Evolutionary conservation across 2,113 vertebrate genomes (phyloP).

Genomic region (Oncorhynchus kisutch): DNA sequence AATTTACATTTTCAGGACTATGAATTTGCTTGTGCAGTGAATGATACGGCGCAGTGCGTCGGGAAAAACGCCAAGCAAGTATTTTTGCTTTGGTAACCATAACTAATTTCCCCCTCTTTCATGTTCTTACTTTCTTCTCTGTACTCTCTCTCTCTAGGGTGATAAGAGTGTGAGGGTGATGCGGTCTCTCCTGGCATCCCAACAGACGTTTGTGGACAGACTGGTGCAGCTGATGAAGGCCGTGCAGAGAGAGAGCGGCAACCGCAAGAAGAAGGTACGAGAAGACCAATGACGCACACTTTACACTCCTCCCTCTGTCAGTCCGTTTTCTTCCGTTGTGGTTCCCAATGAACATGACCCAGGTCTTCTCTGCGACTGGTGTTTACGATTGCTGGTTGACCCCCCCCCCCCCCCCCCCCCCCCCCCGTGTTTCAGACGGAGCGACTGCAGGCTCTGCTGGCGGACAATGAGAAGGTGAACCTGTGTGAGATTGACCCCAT

Average conservation of each 20-base stretch:
- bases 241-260: conserved; percentile 95
- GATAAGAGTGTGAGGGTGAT: conserved; percentile 96
- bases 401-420: too few relatives aligned
- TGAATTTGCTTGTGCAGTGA: too few relatives aligned
- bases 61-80: background rate
- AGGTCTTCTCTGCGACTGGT: background rate
- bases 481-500: conserved; percentile 95
- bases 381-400: too few relatives aligned
- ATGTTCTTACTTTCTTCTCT: background rate
- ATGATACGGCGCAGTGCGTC: too few relatives aligned
- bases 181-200: conserved; percentile 91
- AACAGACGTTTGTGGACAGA: conserved; percentile 95
- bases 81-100: too few relatives aligned
- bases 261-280: conserved; percentile 93
- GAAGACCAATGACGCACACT: background rate
- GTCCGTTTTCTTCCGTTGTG: background rate
- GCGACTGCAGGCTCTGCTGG: conserved; percentile 89
- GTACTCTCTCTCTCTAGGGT: conserved; percentile 71
- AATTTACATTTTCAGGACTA: too few relatives aligned
- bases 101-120: background rate
- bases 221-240: conserved; percentile 98
- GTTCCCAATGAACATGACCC: background rate
- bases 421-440: conserved; percentile 79
- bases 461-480: conserved; percentile 96
- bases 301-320: background rate